Evolutionary conservation across 2,888 invertebrate genomes (phyloP).

Genomic region (Drosophila limbata): DNA sequence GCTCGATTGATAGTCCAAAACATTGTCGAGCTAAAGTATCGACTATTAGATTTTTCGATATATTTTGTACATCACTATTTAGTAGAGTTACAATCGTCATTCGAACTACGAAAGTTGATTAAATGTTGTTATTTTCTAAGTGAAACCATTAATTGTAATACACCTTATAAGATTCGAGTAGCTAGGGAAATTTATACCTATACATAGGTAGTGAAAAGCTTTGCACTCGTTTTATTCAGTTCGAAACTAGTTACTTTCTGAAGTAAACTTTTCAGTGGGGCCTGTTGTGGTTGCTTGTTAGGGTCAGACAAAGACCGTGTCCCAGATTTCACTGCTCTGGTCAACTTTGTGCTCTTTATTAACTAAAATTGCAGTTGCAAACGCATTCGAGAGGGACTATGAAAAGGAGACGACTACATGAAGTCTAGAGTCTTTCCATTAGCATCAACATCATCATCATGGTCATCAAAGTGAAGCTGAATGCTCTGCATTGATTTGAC

Average conservation of each 20-base stretch:
- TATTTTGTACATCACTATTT: too few species aligned
- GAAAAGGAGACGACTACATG: not conserved
- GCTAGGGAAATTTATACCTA: too few species aligned
- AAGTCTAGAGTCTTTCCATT: not conserved
- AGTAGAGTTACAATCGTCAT: not conserved
- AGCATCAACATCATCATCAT: constrained; percentile 13
- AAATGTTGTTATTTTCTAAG: not conserved
- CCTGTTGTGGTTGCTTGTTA: not conserved
- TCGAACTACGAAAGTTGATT: not conserved
- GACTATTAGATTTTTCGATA: too few species aligned
- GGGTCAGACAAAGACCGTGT: not conserved
- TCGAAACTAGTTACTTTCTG: constrained; percentile 1
- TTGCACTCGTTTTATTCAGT: not conserved
- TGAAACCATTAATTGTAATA: too few species aligned
- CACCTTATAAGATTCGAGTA: not conserved
- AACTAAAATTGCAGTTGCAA: constrained; percentile 35
- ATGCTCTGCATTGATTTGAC: not conserved
- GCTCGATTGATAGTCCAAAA: too few species aligned
- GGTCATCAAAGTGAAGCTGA: constrained; percentile 28
- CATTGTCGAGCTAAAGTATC: too few species aligned
- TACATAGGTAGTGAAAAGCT: too few species aligned
- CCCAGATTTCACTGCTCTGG: constrained; percentile 4
- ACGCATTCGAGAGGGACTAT: not conserved
- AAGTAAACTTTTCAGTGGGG: constrained; percentile 35
- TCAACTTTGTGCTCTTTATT: constrained; percentile 38